Evolutionary conservation across 2,797 vertebrate species (phyloP).

Genomic region (Enoplosus armatus): DNA sequence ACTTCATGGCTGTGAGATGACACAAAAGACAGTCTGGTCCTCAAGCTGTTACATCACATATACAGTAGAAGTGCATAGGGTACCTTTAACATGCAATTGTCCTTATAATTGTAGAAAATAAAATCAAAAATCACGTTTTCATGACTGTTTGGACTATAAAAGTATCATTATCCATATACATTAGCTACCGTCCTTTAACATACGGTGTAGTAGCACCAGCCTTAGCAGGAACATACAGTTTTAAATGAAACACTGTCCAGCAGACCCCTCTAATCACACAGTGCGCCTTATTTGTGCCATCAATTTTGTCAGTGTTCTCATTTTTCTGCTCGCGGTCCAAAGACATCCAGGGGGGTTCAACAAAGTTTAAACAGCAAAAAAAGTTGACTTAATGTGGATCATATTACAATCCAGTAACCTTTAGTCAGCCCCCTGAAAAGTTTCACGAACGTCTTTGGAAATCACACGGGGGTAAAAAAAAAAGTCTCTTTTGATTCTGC

Average conservation of each 20-base stretch:
- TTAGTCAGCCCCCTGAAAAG: conserved; percentile 42
- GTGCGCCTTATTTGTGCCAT: background rate
- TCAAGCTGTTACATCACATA: background rate
- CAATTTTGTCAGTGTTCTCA: background rate
- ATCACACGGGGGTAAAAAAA: conserved; percentile 43
- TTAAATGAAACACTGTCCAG: background rate
- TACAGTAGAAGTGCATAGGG: no score
- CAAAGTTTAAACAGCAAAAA: conserved; percentile 12
- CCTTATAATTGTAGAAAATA: background rate
- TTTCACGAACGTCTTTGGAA: conserved; percentile 60
- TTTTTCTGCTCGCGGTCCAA: conserved; percentile 12
- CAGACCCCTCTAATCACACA: background rate
- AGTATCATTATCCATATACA: background rate
- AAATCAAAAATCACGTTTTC: background rate
- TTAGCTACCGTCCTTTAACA: background rate
- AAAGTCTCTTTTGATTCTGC: conserved; percentile 61
- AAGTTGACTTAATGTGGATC: conserved; percentile 6
- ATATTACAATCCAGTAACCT: conserved; percentile 29
- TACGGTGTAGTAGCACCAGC: background rate
- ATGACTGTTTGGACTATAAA: background rate
- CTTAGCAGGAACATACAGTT: background rate
- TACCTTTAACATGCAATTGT: background rate
- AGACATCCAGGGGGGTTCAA: background rate
- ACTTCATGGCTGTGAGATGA: background rate
- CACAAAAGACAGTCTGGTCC: background rate